Evolutionary conservation across 2,888 invertebrate species (phyloP).

Genomic region (Pycnomerus fuliginosus): DNA sequence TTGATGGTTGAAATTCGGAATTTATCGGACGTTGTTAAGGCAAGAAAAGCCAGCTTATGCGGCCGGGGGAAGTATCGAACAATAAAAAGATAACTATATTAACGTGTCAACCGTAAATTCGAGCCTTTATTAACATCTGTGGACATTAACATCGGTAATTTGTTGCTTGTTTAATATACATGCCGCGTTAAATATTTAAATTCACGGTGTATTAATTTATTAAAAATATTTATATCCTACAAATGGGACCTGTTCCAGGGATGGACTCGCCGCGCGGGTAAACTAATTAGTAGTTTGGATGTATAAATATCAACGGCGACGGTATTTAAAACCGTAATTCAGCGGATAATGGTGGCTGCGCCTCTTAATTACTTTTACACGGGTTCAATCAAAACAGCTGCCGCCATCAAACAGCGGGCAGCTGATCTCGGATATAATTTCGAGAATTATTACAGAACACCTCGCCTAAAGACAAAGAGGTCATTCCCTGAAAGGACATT

Average conservation of each 20-base stretch:
- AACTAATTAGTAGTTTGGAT: conserved; percentile 42
- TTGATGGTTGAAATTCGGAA: conserved; percentile 13
- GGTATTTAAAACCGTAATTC: conserved; percentile 40
- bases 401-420: no score
- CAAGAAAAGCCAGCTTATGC: no score
- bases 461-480: no score
- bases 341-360: conserved; percentile 37
- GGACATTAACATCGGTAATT: conserved; percentile 39
- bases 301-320: conserved; percentile 37
- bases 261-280: conserved; percentile 17
- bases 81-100: conserved; percentile 41
- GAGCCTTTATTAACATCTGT: conserved; percentile 38
- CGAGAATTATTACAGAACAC: no score
- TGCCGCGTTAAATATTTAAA: conserved; percentile 42
- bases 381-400: conserved; percentile 47
- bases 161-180: conserved; percentile 42
- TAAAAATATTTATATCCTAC: conserved; percentile 40
- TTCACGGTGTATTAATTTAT: conserved; percentile 39
- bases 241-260: conserved; percentile 24
- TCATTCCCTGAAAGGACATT: no score
- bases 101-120: conserved; percentile 41
- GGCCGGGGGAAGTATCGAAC: no score
- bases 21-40: no score
- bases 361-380: conserved; percentile 45
- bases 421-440: no score